These are phyloP conservation scores for Uloborus plumipes DNA, from an alignment of 2,888 invertebrate species.

Conservation along the genomic window DNA sequence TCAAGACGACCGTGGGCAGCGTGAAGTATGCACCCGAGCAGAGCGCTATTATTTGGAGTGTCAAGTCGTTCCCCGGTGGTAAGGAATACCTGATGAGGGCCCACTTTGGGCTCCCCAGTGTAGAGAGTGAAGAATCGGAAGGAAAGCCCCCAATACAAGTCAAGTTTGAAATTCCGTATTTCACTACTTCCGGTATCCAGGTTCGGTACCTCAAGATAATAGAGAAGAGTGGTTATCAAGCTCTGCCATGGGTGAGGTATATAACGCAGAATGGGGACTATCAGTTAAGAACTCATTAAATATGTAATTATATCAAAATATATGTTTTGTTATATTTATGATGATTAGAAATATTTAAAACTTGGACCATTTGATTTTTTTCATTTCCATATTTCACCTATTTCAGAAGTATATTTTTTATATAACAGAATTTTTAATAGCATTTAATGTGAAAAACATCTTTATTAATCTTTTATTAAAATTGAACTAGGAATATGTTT, in stretches of 20 bases:
- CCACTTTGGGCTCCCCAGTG: slow-evolving; percentile 96
- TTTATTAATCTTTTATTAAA: too few relatives aligned
- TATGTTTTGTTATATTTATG: too few relatives aligned
- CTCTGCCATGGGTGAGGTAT: slow-evolving; percentile 98
- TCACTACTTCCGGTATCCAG: slow-evolving; percentile 98
- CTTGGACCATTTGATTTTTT: too few relatives aligned
- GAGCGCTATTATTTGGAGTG: slow-evolving; percentile 96
- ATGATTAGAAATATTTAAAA: too few relatives aligned
- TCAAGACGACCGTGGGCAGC: slow-evolving; percentile 96
- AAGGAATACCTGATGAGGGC: slow-evolving; percentile 99
- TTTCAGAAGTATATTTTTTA: too few relatives aligned
- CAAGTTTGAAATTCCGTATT: slow-evolving; percentile 99
- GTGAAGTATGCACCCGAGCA: slow-evolving; percentile 98
- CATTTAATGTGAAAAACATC: too few relatives aligned
- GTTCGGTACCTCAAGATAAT: slow-evolving; percentile 97
- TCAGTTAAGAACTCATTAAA: slow-evolving; percentile 90
- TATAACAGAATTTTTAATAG: too few relatives aligned
- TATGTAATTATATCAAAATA: not conserved
- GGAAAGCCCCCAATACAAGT: slow-evolving; percentile 98
- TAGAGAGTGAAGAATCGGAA: slow-evolving; percentile 92
- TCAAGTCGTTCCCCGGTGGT: slow-evolving; percentile 97
- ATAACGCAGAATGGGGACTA: slow-evolving; percentile 99
- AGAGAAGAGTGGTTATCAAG: slow-evolving; percentile 99
- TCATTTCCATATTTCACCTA: too few relatives aligned
- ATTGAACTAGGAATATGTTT: too few relatives aligned